Conservation (phyloP, 2,888 invertebrate genomes). For the Cephonodes hylas region DNA sequence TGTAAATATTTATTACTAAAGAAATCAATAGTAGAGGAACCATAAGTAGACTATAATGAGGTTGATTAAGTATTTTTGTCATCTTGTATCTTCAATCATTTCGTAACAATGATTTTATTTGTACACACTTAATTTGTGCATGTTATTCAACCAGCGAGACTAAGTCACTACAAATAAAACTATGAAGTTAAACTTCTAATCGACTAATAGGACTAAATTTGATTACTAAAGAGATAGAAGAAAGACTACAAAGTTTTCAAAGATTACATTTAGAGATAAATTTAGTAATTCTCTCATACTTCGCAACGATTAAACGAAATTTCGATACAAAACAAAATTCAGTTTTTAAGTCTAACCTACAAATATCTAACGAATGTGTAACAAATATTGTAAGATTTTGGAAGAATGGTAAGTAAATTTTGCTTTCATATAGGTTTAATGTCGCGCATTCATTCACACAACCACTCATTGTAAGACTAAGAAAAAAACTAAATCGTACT, state of each 20-base stretch:
- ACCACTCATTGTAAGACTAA: conserved; percentile 43
- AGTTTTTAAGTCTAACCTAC: neutral
- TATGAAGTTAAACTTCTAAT: conserved; percentile 24
- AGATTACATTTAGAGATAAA: neutral
- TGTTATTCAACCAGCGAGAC: conserved; percentile 20
- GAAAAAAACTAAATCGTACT: conserved; percentile 49
- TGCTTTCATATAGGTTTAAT: no score
- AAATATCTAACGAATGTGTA: no score
- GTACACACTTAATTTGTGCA: conserved; percentile 26
- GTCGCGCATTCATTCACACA: conserved; percentile 21
- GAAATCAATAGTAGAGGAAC: conserved; percentile 19
- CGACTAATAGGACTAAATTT: conserved; percentile 21
- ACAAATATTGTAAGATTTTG: no score
- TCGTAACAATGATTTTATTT: conserved; percentile 26
- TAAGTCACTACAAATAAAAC: conserved; percentile 17
- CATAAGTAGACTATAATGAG: conserved; percentile 21
- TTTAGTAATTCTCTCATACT: neutral
- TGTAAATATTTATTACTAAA: neutral
- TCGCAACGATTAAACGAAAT: neutral
- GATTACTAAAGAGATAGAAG: conserved; percentile 10
- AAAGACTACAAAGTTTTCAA: conserved; percentile 12
- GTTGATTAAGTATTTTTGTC: neutral
- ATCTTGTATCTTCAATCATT: conserved; percentile 14
- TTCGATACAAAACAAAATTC: neutral
- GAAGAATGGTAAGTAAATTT: no score